These are phyloP conservation scores for Melanophora roralis DNA, from an alignment of 2,888 invertebrate species.

Conservation along the genomic window DNA sequence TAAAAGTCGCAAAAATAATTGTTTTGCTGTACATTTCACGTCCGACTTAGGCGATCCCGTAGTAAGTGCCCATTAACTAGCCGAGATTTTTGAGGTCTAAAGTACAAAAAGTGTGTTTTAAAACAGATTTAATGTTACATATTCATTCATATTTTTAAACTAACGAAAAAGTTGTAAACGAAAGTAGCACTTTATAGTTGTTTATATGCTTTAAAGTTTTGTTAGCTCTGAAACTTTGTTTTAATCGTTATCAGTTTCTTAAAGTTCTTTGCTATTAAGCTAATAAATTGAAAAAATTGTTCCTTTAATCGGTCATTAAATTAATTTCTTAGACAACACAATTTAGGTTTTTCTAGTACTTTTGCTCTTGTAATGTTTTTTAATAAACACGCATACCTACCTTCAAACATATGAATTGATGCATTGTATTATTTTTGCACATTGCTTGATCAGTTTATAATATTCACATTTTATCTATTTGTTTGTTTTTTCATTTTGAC, in stretches of 20 bases:
- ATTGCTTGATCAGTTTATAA: constrained; percentile 8
- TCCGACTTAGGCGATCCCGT: background rate
- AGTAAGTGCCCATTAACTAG: background rate
- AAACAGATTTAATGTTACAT: constrained; percentile 3
- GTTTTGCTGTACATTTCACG: too few species aligned
- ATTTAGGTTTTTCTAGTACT: background rate
- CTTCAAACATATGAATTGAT: constrained; percentile 14
- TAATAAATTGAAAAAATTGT: background rate
- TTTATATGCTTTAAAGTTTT: constrained; percentile 54
- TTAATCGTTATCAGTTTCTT: background rate
- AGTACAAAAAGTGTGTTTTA: constrained; percentile 34
- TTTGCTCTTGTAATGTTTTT: background rate
- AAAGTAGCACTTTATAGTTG: constrained; percentile 5
- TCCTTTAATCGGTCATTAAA: background rate
- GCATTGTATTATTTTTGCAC: background rate
- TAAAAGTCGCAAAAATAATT: background rate
- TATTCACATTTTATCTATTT: background rate
- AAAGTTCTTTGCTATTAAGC: background rate
- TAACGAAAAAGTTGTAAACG: too few species aligned
- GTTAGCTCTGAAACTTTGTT: background rate
- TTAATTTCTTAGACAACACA: background rate
- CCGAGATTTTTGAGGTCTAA: constrained; percentile 28
- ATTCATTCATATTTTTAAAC: constrained; percentile 5
- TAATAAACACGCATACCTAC: background rate
- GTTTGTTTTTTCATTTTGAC: constrained; percentile 51